Conservation (phyloP, 2,888 invertebrate species). For the Cabera pusaria region DNA sequence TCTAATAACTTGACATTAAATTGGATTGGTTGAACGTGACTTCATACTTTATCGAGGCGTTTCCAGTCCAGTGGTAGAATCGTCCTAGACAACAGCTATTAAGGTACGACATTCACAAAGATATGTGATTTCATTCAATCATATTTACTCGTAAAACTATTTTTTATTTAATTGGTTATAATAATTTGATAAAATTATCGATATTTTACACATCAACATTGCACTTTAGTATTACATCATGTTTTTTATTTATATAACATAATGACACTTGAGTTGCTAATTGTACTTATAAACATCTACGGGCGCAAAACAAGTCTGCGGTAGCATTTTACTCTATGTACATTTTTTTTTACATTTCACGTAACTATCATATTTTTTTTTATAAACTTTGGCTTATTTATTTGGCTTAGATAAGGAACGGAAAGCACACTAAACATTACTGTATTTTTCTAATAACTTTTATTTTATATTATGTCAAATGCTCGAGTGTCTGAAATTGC, state of each 20-base stretch:
- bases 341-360: conserved; percentile 30
- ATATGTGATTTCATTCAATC: conserved; percentile 58
- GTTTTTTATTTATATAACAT: conserved; percentile 23
- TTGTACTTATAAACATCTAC: conserved; percentile 55
- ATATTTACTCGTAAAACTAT: conserved; percentile 25
- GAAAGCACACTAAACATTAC: conserved; percentile 34
- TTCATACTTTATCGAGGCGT: too few species aligned
- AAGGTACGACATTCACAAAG: conserved; percentile 40
- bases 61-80: too few species aligned
- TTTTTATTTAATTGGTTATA: conserved; percentile 33
- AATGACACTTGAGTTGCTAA: conserved; percentile 57
- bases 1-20: too few species aligned
- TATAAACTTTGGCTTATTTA: conserved; percentile 71
- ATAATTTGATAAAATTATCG: conserved; percentile 22
- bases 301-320: conserved; percentile 39
- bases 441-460: conserved; percentile 22
- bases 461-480: conserved; percentile 42
- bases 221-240: conserved; percentile 7
- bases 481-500: conserved; percentile 48
- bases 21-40: too few species aligned
- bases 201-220: conserved; percentile 19
- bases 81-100: conserved; percentile 17
- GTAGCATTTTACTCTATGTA: conserved; percentile 38
- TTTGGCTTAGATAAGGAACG: conserved; percentile 69
- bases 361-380: conserved; percentile 41